Evolutionary conservation across 2,888 invertebrate species (phyloP).

Genomic region (Salticus scenicus): DNA sequence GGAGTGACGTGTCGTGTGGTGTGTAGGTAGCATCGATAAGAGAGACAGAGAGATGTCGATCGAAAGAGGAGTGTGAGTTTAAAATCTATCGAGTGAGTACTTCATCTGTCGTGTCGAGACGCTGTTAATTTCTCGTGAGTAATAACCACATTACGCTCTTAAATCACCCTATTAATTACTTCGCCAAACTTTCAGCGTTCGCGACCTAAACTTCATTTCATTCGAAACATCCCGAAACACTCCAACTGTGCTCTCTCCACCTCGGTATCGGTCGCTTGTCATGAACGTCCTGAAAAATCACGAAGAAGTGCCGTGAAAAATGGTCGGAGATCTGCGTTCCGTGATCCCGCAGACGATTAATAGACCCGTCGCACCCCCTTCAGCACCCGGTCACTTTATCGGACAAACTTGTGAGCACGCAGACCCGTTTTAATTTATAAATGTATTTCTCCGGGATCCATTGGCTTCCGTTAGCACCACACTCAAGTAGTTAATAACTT

Average conservation of each 20-base stretch:
- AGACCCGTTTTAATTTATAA: slow-evolving; percentile 16
- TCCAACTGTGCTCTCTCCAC: background rate
- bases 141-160: slow-evolving; percentile 12
- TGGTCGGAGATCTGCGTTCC: background rate
- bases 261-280: background rate
- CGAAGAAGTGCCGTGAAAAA: slow-evolving; percentile 2
- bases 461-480: slow-evolving; percentile 11
- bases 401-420: slow-evolving; percentile 1
- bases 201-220: background rate
- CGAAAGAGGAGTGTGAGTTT: no score
- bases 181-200: background rate
- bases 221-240: background rate
- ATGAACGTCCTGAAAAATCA: slow-evolving; percentile 12
- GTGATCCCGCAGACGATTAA: slow-evolving; percentile 1
- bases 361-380: slow-evolving; percentile 9
- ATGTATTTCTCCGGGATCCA: slow-evolving; percentile 4
- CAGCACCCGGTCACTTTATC: slow-evolving; percentile 9
- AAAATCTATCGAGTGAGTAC: no score
- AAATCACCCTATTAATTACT: slow-evolving; percentile 14
- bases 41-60: no score
- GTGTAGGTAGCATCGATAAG: no score
- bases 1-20: no score
- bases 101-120: background rate
- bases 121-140: background rate
- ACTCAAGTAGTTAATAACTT: slow-evolving; percentile 4